These are phyloP conservation scores for Augochlora pura DNA, from an alignment of 1,140 invertebrate genomes.

Conservation along the genomic window DNA sequence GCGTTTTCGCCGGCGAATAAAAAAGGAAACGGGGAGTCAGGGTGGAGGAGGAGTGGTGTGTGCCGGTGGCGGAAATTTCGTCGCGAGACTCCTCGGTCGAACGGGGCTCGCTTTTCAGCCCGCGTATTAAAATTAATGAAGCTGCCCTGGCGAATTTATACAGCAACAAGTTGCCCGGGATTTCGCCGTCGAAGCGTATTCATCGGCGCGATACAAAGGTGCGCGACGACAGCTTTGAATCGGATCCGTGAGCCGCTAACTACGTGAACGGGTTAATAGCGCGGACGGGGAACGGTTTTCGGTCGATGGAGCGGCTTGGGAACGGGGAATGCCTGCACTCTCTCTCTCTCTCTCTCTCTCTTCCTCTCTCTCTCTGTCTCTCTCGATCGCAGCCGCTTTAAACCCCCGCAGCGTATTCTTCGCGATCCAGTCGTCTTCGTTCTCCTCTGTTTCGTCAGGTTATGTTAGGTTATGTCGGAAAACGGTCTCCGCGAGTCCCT, in stretches of 20 bases:
- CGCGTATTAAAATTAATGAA: constrained; percentile 36
- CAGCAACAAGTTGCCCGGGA: constrained; percentile 42
- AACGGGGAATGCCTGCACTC: neutral
- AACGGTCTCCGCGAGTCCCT: too few relatives aligned
- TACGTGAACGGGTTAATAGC: constrained; percentile 34
- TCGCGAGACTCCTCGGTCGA: neutral
- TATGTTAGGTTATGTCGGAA: too few relatives aligned
- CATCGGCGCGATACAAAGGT: constrained; percentile 37
- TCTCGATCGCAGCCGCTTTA: neutral
- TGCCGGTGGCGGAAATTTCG: neutral
- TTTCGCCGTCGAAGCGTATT: constrained; percentile 24
- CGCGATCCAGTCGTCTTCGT: too few relatives aligned
- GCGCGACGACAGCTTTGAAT: constrained; percentile 27
- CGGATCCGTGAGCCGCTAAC: constrained; percentile 15
- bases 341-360: too few relatives aligned
- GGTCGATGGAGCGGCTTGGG: neutral
- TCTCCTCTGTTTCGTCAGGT: too few relatives aligned
- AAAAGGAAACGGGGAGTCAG: too few relatives aligned
- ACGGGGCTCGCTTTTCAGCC: neutral
- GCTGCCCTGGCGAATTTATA: constrained; percentile 28
- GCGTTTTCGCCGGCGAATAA: too few relatives aligned
- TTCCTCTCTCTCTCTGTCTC: neutral
- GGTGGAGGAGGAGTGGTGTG: too few relatives aligned
- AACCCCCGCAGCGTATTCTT: too few relatives aligned
- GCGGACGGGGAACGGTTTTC: constrained; percentile 12